Percentiles rank a stretch among this genome's conserved stretches.
phyloP scores from a whole-genome alignment of 2,888 invertebrate species.

The Hyalella azteca region DNA sequence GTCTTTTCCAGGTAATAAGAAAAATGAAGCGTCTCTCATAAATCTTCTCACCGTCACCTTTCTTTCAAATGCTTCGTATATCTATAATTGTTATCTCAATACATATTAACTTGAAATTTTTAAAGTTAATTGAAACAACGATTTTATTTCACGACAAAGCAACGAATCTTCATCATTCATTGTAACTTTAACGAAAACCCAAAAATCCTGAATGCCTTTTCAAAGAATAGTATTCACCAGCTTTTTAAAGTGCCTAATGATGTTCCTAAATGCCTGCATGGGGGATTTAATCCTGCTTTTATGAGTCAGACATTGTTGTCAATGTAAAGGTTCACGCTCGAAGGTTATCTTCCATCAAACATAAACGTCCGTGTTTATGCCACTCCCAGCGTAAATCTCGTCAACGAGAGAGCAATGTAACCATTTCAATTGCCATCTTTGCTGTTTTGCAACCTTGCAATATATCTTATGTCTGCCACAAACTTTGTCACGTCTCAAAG shows the following conservation, averaged over 20 bases:
- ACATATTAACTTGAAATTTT: too few relatives aligned
- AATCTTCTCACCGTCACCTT: too few relatives aligned
- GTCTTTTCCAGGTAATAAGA: too few relatives aligned
- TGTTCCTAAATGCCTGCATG: neutral
- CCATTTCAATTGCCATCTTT: slow-evolving; percentile 20
- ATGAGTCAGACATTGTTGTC: slow-evolving; percentile 34
- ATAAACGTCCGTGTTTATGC: slow-evolving; percentile 12
- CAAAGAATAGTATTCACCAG: too few relatives aligned
- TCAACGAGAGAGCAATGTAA: slow-evolving; percentile 6
- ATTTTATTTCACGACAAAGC: too few relatives aligned
- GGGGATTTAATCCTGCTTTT: slow-evolving; percentile 17
- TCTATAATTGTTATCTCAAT: too few relatives aligned
- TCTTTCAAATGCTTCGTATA: too few relatives aligned
- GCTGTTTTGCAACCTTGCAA: slow-evolving; percentile 16
- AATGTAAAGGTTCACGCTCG: slow-evolving; percentile 2
- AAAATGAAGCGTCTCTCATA: too few relatives aligned
- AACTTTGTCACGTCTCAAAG: neutral
- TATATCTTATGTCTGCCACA: neutral
- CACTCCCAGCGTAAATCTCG: slow-evolving; percentile 25
- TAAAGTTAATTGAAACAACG: too few relatives aligned
- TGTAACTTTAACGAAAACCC: too few relatives aligned
- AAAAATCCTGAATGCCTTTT: too few relatives aligned
- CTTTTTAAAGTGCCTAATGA: slow-evolving; percentile 5
- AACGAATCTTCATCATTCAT: too few relatives aligned
- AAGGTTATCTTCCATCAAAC: slow-evolving; percentile 24